Percentiles rank a stretch among this genome's conserved stretches.
These are phyloP conservation scores for Heteromurus nitidus DNA, from an alignment of 2,888 invertebrate species.

Conservation along the genomic window DNA sequence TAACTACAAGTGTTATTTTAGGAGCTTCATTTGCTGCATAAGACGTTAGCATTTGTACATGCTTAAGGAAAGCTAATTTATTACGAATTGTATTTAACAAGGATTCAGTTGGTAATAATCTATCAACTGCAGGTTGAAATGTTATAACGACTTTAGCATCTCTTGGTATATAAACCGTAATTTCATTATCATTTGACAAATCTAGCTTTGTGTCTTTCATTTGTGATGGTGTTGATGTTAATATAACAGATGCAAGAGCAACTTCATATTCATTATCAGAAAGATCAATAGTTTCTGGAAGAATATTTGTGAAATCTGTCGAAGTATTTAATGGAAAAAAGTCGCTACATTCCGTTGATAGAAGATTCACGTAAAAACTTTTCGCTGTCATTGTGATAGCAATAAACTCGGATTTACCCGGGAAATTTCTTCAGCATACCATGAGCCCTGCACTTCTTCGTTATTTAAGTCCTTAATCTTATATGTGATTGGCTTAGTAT, in stretches of 20 bases:
- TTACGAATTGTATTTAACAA: not conserved
- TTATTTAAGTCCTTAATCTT: not conserved
- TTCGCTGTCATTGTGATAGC: not conserved
- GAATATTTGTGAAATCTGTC: not conserved
- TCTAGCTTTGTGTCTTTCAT: not conserved
- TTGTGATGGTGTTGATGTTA: no score
- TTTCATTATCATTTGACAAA: not conserved
- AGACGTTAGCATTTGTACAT: not conserved
- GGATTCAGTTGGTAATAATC: not conserved
- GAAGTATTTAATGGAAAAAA: slow-evolving; percentile 8
- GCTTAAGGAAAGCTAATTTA: not conserved
- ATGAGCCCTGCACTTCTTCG: not conserved
- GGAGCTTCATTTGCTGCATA: not conserved
- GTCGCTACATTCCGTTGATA: not conserved
- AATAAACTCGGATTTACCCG: not conserved
- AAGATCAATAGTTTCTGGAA: not conserved
- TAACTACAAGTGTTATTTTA: not conserved
- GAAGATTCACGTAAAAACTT: not conserved
- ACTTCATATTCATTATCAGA: not conserved
- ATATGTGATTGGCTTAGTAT: slow-evolving; percentile 3
- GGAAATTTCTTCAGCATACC: not conserved
- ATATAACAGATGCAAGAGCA: no score
- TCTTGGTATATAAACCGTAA: not conserved
- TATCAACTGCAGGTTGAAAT: not conserved
- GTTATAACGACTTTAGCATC: not conserved